Conservation (phyloP, 2,888 invertebrate genomes). For the Horisme vitalbata region DNA sequence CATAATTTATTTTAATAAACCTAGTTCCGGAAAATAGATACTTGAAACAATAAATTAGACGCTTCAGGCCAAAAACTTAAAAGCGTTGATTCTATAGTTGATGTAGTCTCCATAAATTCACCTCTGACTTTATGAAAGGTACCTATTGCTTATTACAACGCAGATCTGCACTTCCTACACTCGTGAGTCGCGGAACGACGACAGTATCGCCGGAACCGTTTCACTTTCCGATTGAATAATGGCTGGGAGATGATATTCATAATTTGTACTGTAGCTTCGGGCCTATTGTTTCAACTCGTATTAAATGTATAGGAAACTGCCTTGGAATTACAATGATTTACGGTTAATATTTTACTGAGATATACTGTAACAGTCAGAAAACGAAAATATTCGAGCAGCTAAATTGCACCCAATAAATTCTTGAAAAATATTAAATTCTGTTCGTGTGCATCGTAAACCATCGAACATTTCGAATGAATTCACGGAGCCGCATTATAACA, state of each 20-base stretch:
- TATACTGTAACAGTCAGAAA: no score
- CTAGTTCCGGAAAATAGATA: no score
- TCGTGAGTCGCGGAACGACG: constrained; percentile 23
- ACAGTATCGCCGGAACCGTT: constrained; percentile 34
- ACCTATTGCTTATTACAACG: background rate
- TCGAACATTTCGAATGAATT: background rate
- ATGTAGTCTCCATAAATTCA: background rate
- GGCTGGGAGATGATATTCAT: constrained; percentile 27
- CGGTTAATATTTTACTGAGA: no score
- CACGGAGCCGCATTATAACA: background rate
- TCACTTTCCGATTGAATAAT: constrained; percentile 41
- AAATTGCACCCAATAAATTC: no score
- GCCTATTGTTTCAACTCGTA: constrained; percentile 18
- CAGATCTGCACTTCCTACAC: constrained; percentile 17
- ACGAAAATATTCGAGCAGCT: background rate
- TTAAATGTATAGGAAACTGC: constrained; percentile 4
- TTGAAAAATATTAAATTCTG: background rate
- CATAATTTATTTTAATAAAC: no score
- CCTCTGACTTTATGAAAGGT: background rate
- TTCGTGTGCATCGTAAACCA: background rate
- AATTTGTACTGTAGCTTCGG: constrained; percentile 10
- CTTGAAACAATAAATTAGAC: no score
- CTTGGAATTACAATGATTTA: background rate
- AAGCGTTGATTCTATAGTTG: background rate
- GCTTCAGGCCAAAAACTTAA: background rate